Percentiles rank a stretch among this genome's conserved stretches.
Evolutionary conservation across 1,140 invertebrate genomes (phyloP).

Genomic region (Metopolophium dirhodum): DNA sequence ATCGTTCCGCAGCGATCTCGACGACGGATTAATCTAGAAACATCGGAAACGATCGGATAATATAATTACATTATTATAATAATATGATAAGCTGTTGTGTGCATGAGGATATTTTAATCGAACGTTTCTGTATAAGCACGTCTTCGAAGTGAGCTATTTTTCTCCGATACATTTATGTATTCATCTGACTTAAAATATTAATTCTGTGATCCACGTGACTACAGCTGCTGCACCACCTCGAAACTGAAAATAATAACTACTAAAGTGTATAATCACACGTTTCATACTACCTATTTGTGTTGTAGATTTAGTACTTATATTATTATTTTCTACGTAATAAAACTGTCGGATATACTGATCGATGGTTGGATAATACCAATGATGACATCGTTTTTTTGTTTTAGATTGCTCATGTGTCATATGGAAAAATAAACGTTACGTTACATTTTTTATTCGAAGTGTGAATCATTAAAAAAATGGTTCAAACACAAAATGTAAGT

Average conservation of each 20-base stretch:
- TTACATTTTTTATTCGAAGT: not conserved
- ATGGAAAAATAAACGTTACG: not conserved
- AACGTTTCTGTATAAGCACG: too few species aligned
- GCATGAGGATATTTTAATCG: not conserved
- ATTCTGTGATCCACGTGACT: not conserved
- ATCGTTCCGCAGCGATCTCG: not conserved
- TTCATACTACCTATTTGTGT: not conserved
- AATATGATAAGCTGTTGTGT: not conserved
- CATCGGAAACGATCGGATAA: not conserved
- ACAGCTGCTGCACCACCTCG: not conserved
- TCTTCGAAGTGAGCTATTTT: not conserved
- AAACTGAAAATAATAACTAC: not conserved
- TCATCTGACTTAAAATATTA: not conserved
- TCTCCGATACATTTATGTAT: not conserved
- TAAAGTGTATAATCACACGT: constrained; percentile 9
- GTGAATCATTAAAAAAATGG: not conserved
- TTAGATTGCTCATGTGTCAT: not conserved
- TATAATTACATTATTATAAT: not conserved
- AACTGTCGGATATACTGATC: not conserved
- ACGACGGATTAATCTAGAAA: not conserved
- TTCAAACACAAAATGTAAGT: too few species aligned
- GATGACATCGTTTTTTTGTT: not conserved
- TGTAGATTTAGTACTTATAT: not conserved
- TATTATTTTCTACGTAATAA: not conserved
- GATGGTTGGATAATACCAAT: not conserved